Evolutionary conservation across 2,113 vertebrate genomes (phyloP).

Genomic region (Gymnogyps californianus): DNA sequence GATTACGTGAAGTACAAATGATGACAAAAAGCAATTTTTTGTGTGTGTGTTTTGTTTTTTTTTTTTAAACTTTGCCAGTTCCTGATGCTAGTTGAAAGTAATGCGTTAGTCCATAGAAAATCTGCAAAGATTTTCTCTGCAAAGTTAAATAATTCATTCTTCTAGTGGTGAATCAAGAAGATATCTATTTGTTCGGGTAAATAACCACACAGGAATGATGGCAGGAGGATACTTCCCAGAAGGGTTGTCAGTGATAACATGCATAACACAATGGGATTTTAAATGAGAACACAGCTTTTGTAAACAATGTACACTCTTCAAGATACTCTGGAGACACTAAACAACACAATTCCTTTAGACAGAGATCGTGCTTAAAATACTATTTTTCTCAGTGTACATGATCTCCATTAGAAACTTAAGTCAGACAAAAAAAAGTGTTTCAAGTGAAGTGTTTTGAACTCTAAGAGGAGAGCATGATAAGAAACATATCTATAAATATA

Average conservation of each 20-base stretch:
- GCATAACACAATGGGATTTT: conserved; percentile 45
- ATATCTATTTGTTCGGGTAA: neutral
- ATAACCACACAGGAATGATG: conserved; percentile 31
- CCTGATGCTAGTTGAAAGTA: neutral
- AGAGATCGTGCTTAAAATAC: neutral
- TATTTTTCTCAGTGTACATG: neutral
- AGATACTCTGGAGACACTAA: conserved; percentile 8
- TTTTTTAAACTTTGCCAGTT: neutral
- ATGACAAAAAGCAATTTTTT: neutral
- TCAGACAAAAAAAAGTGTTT: neutral
- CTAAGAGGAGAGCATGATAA: neutral
- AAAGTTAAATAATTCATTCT: conserved; percentile 55
- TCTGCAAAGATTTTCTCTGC: neutral
- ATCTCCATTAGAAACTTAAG: neutral
- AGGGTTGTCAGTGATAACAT: conserved; percentile 54
- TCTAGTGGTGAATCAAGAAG: conserved; percentile 37
- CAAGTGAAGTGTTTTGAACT: neutral
- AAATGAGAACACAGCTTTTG: conserved; percentile 58
- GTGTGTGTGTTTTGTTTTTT: neutral
- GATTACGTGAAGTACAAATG: neutral
- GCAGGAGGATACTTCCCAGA: conserved; percentile 45
- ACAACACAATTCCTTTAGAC: neutral
- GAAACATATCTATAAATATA: neutral
- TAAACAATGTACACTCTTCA: conserved; percentile 58
- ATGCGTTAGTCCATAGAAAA: neutral